Base-by-base conservation (phyloP, 2,113 vertebrate species). In the Triplophysa rosa region DNA sequence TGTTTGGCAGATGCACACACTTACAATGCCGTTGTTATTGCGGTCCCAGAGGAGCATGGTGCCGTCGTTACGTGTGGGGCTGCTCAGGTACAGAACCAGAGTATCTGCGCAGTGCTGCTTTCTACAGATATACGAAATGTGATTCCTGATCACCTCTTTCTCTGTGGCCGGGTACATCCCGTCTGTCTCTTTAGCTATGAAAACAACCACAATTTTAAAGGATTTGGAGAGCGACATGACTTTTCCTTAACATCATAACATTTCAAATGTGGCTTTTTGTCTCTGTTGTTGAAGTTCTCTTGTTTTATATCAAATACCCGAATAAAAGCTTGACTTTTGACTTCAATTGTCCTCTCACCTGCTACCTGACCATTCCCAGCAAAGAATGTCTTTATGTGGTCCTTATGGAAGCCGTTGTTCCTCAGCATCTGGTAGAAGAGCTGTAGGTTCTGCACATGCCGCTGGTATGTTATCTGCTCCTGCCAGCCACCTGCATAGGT, bases 341-440 rank as follows among this genome's bases (percentile, higher is more conserved):
- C 26, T 67, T 12, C 3, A 63, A 24, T 4, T 9, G 54, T 47
- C 23, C 40, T 49, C 66, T 79, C 80, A 94, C 94, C 93, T 80
- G 90, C 87, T 73, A 91, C 85, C 49, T 90, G 92, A 13, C 92
- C 91, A 8, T 88, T 89, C 76, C 89, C 89, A 74, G 93, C 92
- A 47, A 94, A 94, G 87, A 94, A 94, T 37, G 89, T 93, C 84
- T 94, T 94, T 77, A 94, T 93, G 86, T 94, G 91, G 59, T 94
- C 92, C 54, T 91, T 90, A 7, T 90, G 91, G 85, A 94, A 93
- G 26, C 94, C 94, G 11, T 94, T 94, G 76, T 82, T 89, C 68
- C 83, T 85, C 47, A 94, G 88, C 93, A 94, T 94, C 26, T 85
- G 87, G 72, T 92, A 87, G 64, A 94, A 94, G 63, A 56, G 82